Conservation (phyloP, 2,888 invertebrate species). For the Yponomeuta malinellus region DNA sequence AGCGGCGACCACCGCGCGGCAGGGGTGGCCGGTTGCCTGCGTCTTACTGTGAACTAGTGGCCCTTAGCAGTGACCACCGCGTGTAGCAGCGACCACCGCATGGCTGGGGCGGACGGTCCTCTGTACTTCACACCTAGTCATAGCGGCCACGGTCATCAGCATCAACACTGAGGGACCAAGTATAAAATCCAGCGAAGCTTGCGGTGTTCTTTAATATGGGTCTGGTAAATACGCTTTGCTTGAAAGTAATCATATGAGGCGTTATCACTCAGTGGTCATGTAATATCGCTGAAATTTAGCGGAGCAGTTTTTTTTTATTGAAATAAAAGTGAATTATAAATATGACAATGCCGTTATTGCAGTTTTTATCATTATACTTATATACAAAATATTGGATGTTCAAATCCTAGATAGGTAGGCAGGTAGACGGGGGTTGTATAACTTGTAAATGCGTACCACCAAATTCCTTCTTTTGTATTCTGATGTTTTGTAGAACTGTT, state of each 20-base stretch:
- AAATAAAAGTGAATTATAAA: not conserved
- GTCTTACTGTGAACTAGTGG: not conserved
- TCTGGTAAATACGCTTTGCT: too few relatives aligned
- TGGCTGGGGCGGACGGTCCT: not conserved
- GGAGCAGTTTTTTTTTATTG: not conserved
- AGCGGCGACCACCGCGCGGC: not conserved
- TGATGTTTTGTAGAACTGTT: not conserved
- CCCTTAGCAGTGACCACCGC: not conserved
- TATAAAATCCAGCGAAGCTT: too few relatives aligned
- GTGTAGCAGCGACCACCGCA: not conserved
- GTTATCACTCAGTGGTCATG: not conserved
- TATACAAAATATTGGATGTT: not conserved
- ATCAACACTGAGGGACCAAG: too few relatives aligned
- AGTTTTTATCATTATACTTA: not conserved
- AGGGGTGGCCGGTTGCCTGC: not conserved
- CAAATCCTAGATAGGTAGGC: not conserved
- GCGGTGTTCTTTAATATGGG: too few relatives aligned
- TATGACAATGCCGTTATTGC: not conserved
- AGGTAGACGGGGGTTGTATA: not conserved
- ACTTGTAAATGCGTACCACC: not conserved
- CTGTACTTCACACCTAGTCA: too few relatives aligned
- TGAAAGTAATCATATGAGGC: too few relatives aligned
- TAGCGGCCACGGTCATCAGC: too few relatives aligned
- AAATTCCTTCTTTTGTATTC: not conserved
- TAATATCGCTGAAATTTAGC: not conserved